Conservation (phyloP, 2,113 vertebrate species). For the Tiliqua scincoides region DNA sequence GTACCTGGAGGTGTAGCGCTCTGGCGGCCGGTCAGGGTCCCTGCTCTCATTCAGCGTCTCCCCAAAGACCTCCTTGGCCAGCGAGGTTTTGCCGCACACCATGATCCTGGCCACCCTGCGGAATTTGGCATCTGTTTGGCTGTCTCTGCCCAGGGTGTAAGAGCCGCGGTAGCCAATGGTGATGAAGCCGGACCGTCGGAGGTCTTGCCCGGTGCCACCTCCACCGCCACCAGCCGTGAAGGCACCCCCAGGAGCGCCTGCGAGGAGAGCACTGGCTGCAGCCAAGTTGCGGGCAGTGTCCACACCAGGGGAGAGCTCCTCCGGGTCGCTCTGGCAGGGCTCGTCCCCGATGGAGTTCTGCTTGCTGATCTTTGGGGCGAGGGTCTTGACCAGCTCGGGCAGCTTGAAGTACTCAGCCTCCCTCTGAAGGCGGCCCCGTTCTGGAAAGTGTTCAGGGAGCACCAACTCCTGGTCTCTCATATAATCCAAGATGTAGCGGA, state of each 20-base stretch:
- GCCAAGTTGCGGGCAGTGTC: constrained; percentile 75
- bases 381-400: constrained; percentile 86
- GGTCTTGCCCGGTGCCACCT: constrained; percentile 39
- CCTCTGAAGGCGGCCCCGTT: constrained; percentile 86
- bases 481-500: constrained; percentile 94
- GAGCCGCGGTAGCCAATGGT: constrained; percentile 92
- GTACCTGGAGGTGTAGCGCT: constrained; percentile 92
- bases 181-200: constrained; percentile 88
- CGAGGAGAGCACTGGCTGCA: constrained; percentile 54
- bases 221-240: fast-evolving
- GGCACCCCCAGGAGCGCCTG: constrained; percentile 39
- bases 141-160: constrained; percentile 91
- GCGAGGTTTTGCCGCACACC: constrained; percentile 92
- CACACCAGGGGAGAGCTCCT: constrained; percentile 82
- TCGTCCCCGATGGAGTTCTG: constrained; percentile 89
- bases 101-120: constrained; percentile 91
- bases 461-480: constrained; percentile 92
- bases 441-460: constrained; percentile 93
- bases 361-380: constrained; percentile 87
- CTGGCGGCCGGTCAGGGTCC: constrained; percentile 90
- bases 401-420: constrained; percentile 94
- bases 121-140: constrained; percentile 93
- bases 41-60: constrained; percentile 94
- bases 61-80: constrained; percentile 96
- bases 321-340: constrained; percentile 86